phyloP scores from a whole-genome alignment of 2,888 invertebrate species.

The Tetragonisca angustula region DNA sequence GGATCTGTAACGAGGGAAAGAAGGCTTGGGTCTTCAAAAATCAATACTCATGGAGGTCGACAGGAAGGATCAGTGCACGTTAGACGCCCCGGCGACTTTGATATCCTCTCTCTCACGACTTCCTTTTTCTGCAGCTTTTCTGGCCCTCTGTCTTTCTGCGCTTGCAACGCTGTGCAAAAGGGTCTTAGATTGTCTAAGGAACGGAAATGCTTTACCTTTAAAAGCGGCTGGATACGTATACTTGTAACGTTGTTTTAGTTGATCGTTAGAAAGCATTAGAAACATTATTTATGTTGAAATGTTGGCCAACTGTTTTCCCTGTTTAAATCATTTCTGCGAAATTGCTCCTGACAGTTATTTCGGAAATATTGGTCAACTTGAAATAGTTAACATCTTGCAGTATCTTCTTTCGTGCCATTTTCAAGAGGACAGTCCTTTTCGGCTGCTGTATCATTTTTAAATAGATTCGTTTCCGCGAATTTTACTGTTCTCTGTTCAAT shows the following conservation, averaged over 20 bases:
- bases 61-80: slow-evolving; percentile 36
- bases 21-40: slow-evolving; percentile 35
- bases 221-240: not conserved
- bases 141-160: not conserved
- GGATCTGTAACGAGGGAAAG: slow-evolving; percentile 13
- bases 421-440: fast-evolving
- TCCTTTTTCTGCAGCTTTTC: not conserved
- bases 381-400: not conserved
- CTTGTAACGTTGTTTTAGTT: not conserved
- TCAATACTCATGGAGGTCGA: slow-evolving; percentile 38
- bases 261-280: not conserved
- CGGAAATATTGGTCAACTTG: not conserved
- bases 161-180: not conserved
- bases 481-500: not conserved
- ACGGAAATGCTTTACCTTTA: not conserved
- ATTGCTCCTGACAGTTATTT: no score
- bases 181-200: not conserved
- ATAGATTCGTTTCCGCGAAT: not conserved
- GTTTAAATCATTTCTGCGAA: not conserved
- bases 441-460: not conserved
- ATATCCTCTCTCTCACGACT: slow-evolving; percentile 24
- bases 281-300: no score
- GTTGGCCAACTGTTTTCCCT: not conserved
- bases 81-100: slow-evolving; percentile 18
- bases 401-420: not conserved